Percentiles rank a stretch among this genome's conserved stretches.
phyloP scores from a whole-genome alignment of 1,140 invertebrate genomes.

The Trissolcus basalis region DNA sequence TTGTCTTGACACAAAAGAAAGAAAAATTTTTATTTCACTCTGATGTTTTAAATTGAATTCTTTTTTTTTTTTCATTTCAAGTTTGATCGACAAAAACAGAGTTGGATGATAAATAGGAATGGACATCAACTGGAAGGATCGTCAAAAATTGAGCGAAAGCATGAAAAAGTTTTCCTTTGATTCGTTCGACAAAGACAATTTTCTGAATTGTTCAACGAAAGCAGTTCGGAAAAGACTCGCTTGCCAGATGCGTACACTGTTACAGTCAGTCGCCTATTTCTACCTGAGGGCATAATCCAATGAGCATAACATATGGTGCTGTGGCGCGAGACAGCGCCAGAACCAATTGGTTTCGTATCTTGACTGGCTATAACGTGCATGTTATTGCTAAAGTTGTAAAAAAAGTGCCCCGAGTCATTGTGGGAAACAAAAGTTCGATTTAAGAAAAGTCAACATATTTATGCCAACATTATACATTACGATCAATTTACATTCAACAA shows the following conservation, averaged over 20 bases:
- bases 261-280: slow-evolving; percentile 63
- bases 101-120: too few relatives aligned
- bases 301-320: slow-evolving; percentile 70
- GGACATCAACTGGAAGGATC: slow-evolving; percentile 25
- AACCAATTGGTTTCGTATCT: slow-evolving; percentile 61
- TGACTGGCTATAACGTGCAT: slow-evolving; percentile 38
- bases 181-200: slow-evolving; percentile 43
- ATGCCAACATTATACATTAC: too few relatives aligned
- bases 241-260: slow-evolving; percentile 71
- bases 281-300: slow-evolving; percentile 69
- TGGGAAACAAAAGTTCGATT: not conserved
- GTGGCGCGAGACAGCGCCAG: slow-evolving; percentile 42
- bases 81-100: too few relatives aligned
- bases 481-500: too few relatives aligned
- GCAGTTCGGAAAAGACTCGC: slow-evolving; percentile 58
- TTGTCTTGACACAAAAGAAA: too few relatives aligned
- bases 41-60: too few relatives aligned
- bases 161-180: slow-evolving; percentile 3
- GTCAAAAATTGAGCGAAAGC: too few relatives aligned
- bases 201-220: slow-evolving; percentile 56
- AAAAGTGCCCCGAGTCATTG: slow-evolving; percentile 25
- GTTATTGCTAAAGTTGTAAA: slow-evolving; percentile 40
- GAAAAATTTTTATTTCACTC: too few relatives aligned
- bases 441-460: not conserved
- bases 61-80: too few relatives aligned